Base-by-base conservation (phyloP, 2,888 invertebrate genomes). In the Hypomecis punctinalis region DNA sequence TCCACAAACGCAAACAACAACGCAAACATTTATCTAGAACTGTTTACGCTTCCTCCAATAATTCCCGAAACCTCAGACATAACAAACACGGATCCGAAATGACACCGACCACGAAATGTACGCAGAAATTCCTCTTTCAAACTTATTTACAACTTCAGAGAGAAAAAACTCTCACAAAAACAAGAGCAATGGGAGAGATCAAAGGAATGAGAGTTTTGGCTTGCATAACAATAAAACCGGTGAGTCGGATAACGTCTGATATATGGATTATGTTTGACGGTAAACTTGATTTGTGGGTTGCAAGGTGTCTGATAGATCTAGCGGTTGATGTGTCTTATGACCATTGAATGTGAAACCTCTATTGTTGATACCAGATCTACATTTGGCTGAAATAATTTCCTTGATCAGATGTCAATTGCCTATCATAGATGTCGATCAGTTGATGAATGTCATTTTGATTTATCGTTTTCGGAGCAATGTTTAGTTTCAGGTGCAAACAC, bases 221-320 rank as follows among this genome's bases (percentile, higher is more conserved):
- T 73, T 63, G 65, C 71, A 73, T 73, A 74, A 79, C 70, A 74
- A 73, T 70, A 74, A 75, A 75, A 69, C 59, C 66, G 61, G 63
- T 59, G 61, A 70, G 68, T 63, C 68, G 69, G 67, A 76, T 76
- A 56, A 56, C 56, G 56, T 10, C 46, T 73, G 69, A 75, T 74
- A 72, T 63, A 70, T 70, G 52, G 52, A 69, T 74, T 71, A 76
- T 74, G 60, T 72, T 55, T 65, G 70, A 71, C 67, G 61, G 66
- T 65, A 66, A 68, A 73, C 48, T 69, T 73, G 66, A 67, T 49
- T 66, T 64, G 56, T 68, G 60, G 53, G 51, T 63, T 70, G 53
- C 49, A 62, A 63, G 57, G 59, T 66, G 40, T 67, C 42, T 46
- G 68, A 74, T 57, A 68, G 61, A 66, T 68, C 65, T 66, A 43